A percentile compares a stretch with the other conserved stretches of the same genome.
Conservation (phyloP, 2,888 invertebrate genomes). For the Lasius fuliginosus region DNA sequence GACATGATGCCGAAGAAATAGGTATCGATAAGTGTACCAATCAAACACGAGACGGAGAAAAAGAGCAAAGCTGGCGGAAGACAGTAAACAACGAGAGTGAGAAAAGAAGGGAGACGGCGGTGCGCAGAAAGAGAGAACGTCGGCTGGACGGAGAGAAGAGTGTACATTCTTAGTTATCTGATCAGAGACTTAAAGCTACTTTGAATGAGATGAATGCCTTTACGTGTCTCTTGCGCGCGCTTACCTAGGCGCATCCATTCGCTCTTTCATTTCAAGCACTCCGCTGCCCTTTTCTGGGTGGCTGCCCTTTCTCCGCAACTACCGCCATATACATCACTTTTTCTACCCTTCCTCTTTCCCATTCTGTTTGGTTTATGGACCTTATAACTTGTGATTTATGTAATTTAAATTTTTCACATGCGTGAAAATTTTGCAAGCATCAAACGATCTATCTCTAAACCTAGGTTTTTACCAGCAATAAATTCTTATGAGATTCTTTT, state of each 20-base stretch:
- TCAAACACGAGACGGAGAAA: conserved; percentile 42
- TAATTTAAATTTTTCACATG: conserved; percentile 69
- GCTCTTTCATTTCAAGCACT: conserved; percentile 84
- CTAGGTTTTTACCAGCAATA: conserved; percentile 36
- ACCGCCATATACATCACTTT: conserved; percentile 76
- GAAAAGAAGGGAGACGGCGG: conserved; percentile 63
- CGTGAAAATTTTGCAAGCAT: conserved; percentile 79
- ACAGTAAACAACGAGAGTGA: conserved; percentile 43
- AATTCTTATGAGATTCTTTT: not conserved
- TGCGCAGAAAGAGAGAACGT: conserved; percentile 46
- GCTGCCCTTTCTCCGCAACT: conserved; percentile 81
- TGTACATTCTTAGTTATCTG: conserved; percentile 85
- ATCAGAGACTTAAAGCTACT: conserved; percentile 85
- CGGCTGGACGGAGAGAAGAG: conserved; percentile 76
- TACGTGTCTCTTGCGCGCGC: conserved; percentile 85
- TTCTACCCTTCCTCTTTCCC: conserved; percentile 57
- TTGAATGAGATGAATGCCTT: conserved; percentile 86
- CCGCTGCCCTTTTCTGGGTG: conserved; percentile 85
- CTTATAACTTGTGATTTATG: conserved; percentile 77
- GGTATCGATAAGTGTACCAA: conserved; percentile 17
- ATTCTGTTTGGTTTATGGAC: not conserved
- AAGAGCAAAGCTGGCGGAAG: conserved; percentile 64
- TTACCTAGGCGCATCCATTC: conserved; percentile 85
- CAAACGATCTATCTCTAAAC: conserved; percentile 28
- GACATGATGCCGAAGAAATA: conserved; percentile 58